Conservation (phyloP, 2,113 vertebrate species). For the Bufo bufo region DNA sequence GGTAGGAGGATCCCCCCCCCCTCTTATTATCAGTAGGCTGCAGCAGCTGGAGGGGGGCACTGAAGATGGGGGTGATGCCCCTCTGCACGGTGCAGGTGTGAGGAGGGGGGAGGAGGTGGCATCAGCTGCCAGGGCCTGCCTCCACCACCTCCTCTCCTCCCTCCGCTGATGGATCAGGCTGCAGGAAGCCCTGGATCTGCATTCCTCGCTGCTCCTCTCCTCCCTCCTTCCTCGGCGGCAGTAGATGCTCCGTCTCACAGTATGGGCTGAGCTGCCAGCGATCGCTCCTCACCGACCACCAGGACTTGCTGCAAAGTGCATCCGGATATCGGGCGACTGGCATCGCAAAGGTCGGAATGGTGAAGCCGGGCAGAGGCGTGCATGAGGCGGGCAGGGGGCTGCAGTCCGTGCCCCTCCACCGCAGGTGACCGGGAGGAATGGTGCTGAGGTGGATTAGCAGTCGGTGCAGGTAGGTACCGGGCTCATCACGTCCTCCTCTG, state of each 20-base stretch:
- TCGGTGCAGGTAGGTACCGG: constrained; percentile 67
- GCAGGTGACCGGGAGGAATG: not conserved
- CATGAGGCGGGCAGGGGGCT: not conserved
- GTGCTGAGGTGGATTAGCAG: constrained; percentile 57
- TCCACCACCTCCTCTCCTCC: no score
- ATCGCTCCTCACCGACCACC: not conserved
- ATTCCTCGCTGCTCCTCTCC: constrained; percentile 42
- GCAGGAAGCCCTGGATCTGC: constrained; percentile 42
- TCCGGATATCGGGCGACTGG: constrained; percentile 65
- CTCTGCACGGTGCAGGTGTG: no score
- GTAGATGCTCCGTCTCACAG: not conserved
- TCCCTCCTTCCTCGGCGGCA: not conserved
- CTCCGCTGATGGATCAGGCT: constrained; percentile 25
- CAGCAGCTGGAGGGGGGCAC: not conserved
- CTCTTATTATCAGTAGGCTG: not conserved
- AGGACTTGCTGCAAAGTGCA: constrained; percentile 60
- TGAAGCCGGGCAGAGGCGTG: constrained; percentile 55
- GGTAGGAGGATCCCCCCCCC: not conserved
- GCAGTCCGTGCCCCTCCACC: constrained; percentile 20
- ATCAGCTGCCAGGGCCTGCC: no score
- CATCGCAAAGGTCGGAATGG: constrained; percentile 76
- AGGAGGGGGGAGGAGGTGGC: no score
- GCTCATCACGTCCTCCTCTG: not conserved
- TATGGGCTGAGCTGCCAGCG: not conserved
- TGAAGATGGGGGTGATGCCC: not conserved